Evolutionary conservation across 2,888 invertebrate species (phyloP).

Genomic region (Drosophila kambysellisi): DNA sequence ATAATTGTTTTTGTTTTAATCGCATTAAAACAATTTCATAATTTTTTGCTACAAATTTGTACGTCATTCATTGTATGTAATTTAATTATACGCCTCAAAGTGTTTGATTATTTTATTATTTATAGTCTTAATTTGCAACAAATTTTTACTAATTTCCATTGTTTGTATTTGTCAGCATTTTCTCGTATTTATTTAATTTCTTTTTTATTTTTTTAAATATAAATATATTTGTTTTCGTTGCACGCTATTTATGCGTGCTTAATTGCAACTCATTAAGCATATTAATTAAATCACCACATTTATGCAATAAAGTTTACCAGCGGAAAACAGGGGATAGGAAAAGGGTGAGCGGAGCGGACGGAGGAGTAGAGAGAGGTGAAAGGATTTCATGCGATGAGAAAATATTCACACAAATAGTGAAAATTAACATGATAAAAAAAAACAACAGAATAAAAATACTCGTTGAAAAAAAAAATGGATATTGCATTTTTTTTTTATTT

Average conservation of each 20-base stretch:
- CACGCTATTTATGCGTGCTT: conserved; percentile 64
- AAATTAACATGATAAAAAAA: conserved; percentile 65
- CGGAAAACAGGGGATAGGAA: conserved; percentile 3
- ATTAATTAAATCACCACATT: conserved; percentile 80
- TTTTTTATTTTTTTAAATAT: conserved; percentile 11
- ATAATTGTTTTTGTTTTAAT: conserved; percentile 1
- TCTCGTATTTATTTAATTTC: conserved; percentile 24
- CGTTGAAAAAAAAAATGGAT: conserved; percentile 24
- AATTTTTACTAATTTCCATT: conserved; percentile 68
- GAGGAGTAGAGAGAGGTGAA: neutral
- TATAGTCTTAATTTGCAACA: conserved; percentile 61
- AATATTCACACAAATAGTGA: conserved; percentile 47
- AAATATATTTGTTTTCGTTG: conserved; percentile 33
- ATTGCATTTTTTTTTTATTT: neutral
- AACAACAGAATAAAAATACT: conserved; percentile 6
- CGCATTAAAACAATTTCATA: neutral
- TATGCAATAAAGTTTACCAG: conserved; percentile 62
- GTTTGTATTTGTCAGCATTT: conserved; percentile 58
- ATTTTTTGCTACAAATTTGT: neutral
- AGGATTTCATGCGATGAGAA: conserved; percentile 23
- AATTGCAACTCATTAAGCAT: conserved; percentile 81
- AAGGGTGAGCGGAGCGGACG: neutral
- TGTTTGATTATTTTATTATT: conserved; percentile 38
- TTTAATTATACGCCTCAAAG: conserved; percentile 39
- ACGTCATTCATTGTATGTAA: conserved; percentile 14